These are phyloP conservation scores for Tragelaphus scriptus DNA, from an alignment of 2,113 vertebrate species.

Conservation along the genomic window DNA sequence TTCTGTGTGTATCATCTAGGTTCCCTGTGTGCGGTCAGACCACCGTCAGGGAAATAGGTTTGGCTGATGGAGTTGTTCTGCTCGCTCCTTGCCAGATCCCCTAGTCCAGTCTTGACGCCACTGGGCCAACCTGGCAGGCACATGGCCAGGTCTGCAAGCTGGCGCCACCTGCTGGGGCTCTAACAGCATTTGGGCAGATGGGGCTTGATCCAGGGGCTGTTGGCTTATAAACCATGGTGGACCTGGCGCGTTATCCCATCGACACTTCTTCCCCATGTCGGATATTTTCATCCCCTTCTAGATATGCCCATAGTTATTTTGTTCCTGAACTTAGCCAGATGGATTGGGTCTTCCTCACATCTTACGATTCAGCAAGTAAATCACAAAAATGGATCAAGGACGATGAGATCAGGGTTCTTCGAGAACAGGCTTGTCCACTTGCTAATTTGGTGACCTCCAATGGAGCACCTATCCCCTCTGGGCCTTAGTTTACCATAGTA, in stretches of 20 bases:
- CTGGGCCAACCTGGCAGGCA: background rate
- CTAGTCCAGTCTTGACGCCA: background rate
- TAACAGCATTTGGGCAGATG: background rate
- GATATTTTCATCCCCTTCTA: background rate
- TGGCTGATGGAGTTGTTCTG: background rate
- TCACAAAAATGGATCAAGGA: background rate
- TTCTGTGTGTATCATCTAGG: background rate
- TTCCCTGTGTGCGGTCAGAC: background rate
- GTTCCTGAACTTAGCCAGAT: background rate
- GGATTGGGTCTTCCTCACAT: background rate
- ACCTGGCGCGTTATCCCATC: background rate
- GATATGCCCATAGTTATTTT: background rate
- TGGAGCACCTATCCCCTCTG: background rate
- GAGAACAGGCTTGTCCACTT: background rate
- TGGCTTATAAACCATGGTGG: fast-evolving
- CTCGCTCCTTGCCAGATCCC: background rate
- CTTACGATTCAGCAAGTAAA: background rate
- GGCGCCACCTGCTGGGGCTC: slow-evolving; percentile 45
- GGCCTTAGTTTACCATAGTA: background rate
- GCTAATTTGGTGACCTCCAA: background rate
- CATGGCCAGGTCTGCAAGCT: background rate
- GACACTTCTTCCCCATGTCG: background rate
- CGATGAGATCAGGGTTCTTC: background rate
- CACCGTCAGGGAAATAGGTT: background rate
- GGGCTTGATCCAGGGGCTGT: background rate